Evolutionary conservation across 2,113 vertebrate species (phyloP).

Genomic region (Atherinomorus stipes): DNA sequence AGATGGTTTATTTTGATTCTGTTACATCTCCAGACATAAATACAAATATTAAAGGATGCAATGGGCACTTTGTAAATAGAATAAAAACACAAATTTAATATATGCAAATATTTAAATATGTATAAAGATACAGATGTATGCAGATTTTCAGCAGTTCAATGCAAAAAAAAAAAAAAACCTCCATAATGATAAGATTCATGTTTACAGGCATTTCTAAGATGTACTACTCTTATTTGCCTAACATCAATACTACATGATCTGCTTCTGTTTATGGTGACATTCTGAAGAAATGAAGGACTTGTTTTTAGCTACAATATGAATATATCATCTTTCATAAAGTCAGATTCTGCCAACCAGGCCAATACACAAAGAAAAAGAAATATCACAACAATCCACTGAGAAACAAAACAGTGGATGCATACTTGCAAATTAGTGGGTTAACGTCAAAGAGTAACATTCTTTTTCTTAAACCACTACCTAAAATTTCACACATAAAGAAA

Average conservation of each 20-base stretch:
- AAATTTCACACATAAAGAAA: conserved; percentile 66
- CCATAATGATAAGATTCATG: conserved; percentile 49
- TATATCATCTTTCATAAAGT: conserved; percentile 38
- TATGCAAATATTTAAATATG: conserved; percentile 79
- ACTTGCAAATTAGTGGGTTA: conserved; percentile 57
- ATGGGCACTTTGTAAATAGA: conserved; percentile 74
- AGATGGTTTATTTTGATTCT: conserved; percentile 62
- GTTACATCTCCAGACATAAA: conserved; percentile 65
- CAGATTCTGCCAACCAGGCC: conserved; percentile 56
- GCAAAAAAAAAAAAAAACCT: conserved; percentile 59
- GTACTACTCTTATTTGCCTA: conserved; percentile 46
- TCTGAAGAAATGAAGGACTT: conserved; percentile 46
- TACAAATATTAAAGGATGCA: conserved; percentile 71
- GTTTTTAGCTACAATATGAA: conserved; percentile 52
- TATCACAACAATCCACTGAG: conserved; percentile 39
- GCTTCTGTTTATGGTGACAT: conserved; percentile 48
- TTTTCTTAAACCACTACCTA: conserved; percentile 50
- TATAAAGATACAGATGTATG: conserved; percentile 72
- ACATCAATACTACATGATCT: conserved; percentile 41
- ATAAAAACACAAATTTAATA: conserved; percentile 79
- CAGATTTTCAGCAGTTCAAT: conserved; percentile 79
- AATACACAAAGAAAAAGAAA: conserved; percentile 56
- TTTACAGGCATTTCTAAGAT: conserved; percentile 53
- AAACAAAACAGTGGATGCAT: conserved; percentile 50
- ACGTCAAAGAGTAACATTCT: conserved; percentile 65